These are phyloP conservation scores for Rhynchotus rufescens DNA, from an alignment of 2,797 vertebrate genomes.

Conservation along the genomic window DNA sequence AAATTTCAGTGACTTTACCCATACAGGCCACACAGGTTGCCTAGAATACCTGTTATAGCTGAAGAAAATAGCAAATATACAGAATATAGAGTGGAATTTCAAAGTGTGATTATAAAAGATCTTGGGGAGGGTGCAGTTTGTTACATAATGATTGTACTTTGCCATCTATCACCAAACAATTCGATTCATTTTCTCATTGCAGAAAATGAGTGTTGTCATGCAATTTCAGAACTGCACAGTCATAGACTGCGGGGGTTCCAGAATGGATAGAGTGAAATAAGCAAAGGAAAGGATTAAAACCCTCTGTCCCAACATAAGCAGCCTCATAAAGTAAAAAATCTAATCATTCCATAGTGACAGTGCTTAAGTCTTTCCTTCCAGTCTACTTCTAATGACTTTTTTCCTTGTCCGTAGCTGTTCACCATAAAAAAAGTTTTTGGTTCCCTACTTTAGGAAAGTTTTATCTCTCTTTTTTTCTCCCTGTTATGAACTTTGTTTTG, in stretches of 20 bases:
- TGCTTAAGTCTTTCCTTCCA: constrained; percentile 5
- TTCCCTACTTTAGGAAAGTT: background rate
- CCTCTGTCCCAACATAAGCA: background rate
- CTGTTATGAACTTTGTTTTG: background rate
- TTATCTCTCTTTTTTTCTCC: background rate
- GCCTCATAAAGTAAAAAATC: background rate
- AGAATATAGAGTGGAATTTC: constrained; percentile 61
- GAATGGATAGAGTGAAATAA: background rate
- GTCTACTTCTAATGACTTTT: background rate
- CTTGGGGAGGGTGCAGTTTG: background rate
- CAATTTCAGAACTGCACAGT: background rate
- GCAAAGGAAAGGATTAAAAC: constrained; percentile 5
- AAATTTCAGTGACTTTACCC: constrained; percentile 61
- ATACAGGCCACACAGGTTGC: constrained; percentile 50
- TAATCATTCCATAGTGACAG: background rate
- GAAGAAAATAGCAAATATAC: constrained; percentile 54
- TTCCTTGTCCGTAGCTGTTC: background rate
- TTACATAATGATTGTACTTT: constrained; percentile 44
- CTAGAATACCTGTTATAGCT: constrained; percentile 48
- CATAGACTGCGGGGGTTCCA: background rate
- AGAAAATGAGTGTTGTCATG: background rate
- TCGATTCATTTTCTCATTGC: constrained; percentile 51
- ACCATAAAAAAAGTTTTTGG: background rate
- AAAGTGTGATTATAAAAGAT: constrained; percentile 47
- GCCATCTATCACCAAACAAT: constrained; percentile 42